Evolutionary conservation across 2,888 invertebrate genomes (phyloP), one percentile per base, ranked within the genome.

Genomic region (Latrodectus elegans): DNA sequence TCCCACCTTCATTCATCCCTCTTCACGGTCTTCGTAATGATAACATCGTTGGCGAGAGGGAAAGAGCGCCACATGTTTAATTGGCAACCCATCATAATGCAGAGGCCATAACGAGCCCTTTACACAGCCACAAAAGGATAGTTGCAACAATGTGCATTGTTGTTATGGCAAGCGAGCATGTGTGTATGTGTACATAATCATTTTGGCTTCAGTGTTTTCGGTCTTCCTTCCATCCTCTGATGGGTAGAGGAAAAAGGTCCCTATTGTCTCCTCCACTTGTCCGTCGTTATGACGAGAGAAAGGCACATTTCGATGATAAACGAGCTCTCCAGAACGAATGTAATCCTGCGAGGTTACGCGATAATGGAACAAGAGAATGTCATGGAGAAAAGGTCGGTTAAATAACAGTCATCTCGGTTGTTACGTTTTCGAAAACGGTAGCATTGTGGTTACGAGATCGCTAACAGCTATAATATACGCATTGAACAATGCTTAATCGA

Each of bases 41-140:
- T 75, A 82, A 82, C 67, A 74, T 60, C 60, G 72, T 51, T 12
- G 15, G 74, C 75, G 75, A 74, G 73, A 53, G 73, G 67, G 73
- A 81, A 71, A 55, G 65, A 60, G 75, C 74, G 51, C 49, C 67
- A 60, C 14, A 60, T 12, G 75, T 75, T 82, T 82, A 82, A 82
- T 82, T 82, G 82, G 82, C 82, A 75, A 74, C 53, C 75, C 82
- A 70, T 82, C 74, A 82, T 75, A 82, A 82, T 82, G 75, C 73
- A 51, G 81, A 71, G 78, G 78, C 38, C 53, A 79, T 82, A 82
- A 82, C 82, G 82, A 82, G 82, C 65, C 52, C 73, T 51, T 65
- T 65, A 71, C 49, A 70, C 22, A 26, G 11, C 26, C 75, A 82
- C 82, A 82, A 82, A 75, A 60, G 82, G 73, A 74, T 67, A 38